Conservation (phyloP, 2,113 vertebrate genomes). For the Hylia prasina region DNA sequence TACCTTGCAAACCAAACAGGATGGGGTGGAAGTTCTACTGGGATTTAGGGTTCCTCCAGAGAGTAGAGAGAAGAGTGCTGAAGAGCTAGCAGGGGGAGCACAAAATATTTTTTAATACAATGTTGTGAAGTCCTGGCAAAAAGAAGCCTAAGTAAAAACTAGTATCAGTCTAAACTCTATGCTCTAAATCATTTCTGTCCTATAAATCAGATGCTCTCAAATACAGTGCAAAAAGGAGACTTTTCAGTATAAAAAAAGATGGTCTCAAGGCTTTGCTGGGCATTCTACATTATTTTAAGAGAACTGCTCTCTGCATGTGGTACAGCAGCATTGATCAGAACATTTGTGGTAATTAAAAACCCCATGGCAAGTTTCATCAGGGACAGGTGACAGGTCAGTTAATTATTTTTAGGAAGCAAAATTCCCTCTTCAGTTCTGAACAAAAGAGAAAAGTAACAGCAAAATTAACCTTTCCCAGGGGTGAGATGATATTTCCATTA, state of each 20-base stretch:
- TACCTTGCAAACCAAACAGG: neutral
- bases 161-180: neutral
- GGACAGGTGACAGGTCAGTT: constrained; percentile 23
- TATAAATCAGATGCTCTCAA: neutral
- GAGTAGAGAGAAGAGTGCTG: neutral
- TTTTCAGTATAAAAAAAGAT: neutral
- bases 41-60: neutral
- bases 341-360: constrained; percentile 42
- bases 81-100: neutral
- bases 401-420: constrained; percentile 51
- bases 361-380: constrained; percentile 25
- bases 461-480: neutral
- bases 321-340: constrained; percentile 8
- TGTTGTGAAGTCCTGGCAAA: neutral
- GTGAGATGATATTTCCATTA: neutral
- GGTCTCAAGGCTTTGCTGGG: neutral
- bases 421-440: constrained; percentile 8
- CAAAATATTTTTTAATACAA: neutral
- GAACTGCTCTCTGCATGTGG: neutral
- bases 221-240: neutral
- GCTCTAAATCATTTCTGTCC: neutral
- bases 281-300: neutral
- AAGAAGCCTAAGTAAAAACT: neutral
- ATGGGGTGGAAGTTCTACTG: neutral
- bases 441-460: neutral